Base-by-base conservation (phyloP, 2,888 invertebrate genomes). In the Girardia tigrina region DNA sequence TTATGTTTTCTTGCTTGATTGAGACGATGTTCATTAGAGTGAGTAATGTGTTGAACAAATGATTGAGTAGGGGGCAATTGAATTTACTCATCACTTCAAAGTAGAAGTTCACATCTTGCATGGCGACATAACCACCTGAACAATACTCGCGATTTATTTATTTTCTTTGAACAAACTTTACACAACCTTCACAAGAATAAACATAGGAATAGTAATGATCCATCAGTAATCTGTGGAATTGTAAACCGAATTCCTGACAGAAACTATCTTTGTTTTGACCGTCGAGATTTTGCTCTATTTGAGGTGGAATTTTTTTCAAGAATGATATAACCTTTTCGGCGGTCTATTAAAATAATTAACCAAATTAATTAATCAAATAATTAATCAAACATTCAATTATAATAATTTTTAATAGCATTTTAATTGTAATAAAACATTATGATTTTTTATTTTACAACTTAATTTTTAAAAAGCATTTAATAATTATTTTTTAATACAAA, bases 61-160 rank as follows among this genome's bases (percentile, higher is more conserved):
- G 56, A 56, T 56, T 56, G 56, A 56, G 56, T 23, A 56, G 23
- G n/a, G n/a, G 56, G n/a, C 56, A 56, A 56, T 56, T 56, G n/a
- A 56, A 56, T 56, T 56, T 56, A 20, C 56, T n/a, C 56, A 56
- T 56, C 4, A 56, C 56, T 16, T 56, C 56, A 16, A 20, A n/a
- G 23, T 56, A 56, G n/a, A 56, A n/a, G 23, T 56, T 56, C 6
- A 56, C 56, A 56, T 56, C 56, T 56, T 56, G 56, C 56, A 56
- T 56, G 23, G 56, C 56, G 2, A 56, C 56, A 16, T 56, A 56
- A 56, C 56, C 56, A 12, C 56, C 56, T 56, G 23, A 16, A 20
- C 36, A 16, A 16, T 8, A 12, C 16, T 36, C 8, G 12, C n/a
- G n/a, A n/a, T n/a, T n/a, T n/a, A n/a, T n/a, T n/a, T n/a, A n/a